A percentile compares a stretch with the other conserved stretches of the same genome.
phyloP scores from a whole-genome alignment of 1,140 invertebrate genomes.

The Lanistes nyassanus region DNA sequence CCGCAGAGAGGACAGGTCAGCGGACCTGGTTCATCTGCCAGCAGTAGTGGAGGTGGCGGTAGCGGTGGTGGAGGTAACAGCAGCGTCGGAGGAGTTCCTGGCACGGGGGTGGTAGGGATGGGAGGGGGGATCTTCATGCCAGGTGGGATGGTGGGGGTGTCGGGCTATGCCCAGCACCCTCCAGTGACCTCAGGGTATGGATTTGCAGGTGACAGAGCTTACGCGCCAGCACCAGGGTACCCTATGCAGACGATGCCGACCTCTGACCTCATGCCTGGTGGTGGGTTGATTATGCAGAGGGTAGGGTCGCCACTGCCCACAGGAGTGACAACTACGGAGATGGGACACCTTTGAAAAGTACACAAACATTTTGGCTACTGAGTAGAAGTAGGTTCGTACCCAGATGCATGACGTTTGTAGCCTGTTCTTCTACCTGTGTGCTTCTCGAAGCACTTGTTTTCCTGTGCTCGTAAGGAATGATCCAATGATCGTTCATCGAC shows the following conservation, averaged over 20 bases:
- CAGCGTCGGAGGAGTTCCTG: neutral
- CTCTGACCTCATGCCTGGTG: conserved; percentile 9
- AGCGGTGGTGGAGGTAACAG: neutral
- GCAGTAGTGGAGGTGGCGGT: neutral
- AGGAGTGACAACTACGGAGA: neutral
- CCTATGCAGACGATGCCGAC: conserved; percentile 13
- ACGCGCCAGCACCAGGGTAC: neutral
- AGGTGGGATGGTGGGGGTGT: neutral
- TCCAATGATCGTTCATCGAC: no score
- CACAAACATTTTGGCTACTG: no score
- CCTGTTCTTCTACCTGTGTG: no score
- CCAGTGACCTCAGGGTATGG: neutral
- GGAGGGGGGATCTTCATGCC: neutral
- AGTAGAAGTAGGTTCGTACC: no score
- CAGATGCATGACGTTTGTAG: no score
- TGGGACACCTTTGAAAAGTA: neutral
- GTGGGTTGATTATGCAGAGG: conserved; percentile 7
- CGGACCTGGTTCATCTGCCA: neutral
- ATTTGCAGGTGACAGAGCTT: neutral
- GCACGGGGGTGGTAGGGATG: neutral
- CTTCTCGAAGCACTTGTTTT: no score
- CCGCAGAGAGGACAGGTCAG: neutral
- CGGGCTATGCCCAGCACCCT: neutral
- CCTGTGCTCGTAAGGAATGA: no score
- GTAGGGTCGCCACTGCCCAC: conserved; percentile 12